Conservation (phyloP, 2,888 invertebrate species). For the Tridacna crocea region DNA sequence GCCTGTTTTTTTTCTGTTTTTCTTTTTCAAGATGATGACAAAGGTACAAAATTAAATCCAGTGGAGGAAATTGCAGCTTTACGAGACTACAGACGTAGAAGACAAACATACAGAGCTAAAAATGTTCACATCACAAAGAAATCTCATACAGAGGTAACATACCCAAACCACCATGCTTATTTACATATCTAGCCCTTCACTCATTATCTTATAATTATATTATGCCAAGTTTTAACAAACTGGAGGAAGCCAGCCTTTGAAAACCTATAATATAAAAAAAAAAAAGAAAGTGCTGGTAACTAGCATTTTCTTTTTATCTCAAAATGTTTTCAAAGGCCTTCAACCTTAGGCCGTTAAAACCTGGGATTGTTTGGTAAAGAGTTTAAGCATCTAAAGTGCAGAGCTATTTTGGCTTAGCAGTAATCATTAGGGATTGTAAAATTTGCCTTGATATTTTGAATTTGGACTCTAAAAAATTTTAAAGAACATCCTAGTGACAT, state of each 20-base stretch:
- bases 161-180: no score
- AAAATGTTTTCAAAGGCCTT: background rate
- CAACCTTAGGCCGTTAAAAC: no score
- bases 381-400: no score
- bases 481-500: no score
- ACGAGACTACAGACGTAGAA: conserved; percentile 80
- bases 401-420: no score
- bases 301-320: background rate
- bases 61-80: conserved; percentile 79
- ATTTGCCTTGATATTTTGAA: no score
- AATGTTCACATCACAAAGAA: conserved; percentile 84
- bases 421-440: no score
- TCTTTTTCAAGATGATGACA: conserved; percentile 52
- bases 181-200: no score
- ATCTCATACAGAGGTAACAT: conserved; percentile 82
- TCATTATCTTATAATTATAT: no score
- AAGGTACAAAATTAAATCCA: conserved; percentile 62
- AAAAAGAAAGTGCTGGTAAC: background rate
- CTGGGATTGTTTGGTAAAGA: no score
- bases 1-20: no score
- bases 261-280: background rate
- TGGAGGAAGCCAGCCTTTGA: background rate
- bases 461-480: no score
- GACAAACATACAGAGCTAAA: conserved; percentile 83
- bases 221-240: background rate